Evolutionary conservation across 2,797 vertebrate genomes (phyloP), one percentile per base, ranked within the genome.

Genomic region (Acrossocheilus wenchowensis): DNA sequence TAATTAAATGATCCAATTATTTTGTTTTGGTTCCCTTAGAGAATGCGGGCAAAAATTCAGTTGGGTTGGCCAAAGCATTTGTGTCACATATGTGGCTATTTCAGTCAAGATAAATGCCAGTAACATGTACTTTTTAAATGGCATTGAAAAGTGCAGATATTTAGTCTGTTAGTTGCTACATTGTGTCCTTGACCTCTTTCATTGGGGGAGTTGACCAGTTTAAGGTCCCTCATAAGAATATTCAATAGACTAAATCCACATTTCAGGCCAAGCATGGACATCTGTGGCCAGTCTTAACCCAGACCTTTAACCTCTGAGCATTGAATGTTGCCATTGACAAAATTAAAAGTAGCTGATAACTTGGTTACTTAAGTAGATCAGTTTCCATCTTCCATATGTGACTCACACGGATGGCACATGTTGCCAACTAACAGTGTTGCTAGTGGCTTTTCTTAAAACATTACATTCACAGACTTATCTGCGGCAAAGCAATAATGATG

Each of bases 201-300:
- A 89, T 0, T 87, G 88, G 84, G 84, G 90, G 88, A 86, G 92
- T 30, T 48, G 86, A 91, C 93, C 92, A 8, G 79, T 86, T 64
- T 64, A 75, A 66, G 68, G 21, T 50, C 19, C 68, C 50, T 86
- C 57, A 66, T 36, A 34, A 66, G 30, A 73, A 73, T 71, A 80
- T 62, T 43, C 78, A 84, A 78, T 78, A 84, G 71, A 45, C 62
- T 64, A 62, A 84, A 77, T 26, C 36, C 15, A 80, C 62, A 15
- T 79, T 64, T 60, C 39, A 81, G 34, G 36, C 21, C 60, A 81
- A 80, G 26, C 39, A 3, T 26, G 52, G 74, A 79, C 80, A 83
- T 83, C 86, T 68, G 78, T 82, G 78, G 68, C 43, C 68, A 36
- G n/a, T 74, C 75, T 77, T 84, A 77, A 43, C 54, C 75, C 23